phyloP scores from a whole-genome alignment of 2,113 vertebrate genomes.

The Hippopotamus amphibius region DNA sequence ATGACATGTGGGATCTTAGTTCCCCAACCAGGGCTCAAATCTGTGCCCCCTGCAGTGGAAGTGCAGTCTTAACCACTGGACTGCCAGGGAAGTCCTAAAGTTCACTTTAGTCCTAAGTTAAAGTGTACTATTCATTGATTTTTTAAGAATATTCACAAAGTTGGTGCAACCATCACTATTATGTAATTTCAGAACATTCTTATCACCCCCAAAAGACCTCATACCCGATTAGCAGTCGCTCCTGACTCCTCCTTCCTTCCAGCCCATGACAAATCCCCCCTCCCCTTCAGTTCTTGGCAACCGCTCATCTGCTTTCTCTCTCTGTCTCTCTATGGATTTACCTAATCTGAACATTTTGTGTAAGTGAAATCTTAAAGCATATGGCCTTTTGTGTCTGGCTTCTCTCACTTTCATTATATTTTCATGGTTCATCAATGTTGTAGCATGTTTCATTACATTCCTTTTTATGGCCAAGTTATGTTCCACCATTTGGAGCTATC shows the following conservation, averaged over 20 bases:
- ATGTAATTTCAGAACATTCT: neutral
- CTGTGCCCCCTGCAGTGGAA: neutral
- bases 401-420: constrained; percentile 6
- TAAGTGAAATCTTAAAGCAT: neutral
- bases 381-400: neutral
- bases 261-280: neutral
- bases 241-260: neutral
- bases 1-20: neutral
- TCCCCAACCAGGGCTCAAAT: neutral
- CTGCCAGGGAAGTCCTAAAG: neutral
- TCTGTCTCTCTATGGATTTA: neutral
- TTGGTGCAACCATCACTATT: neutral
- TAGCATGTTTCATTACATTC: neutral
- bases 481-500: neutral
- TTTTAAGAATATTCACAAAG: neutral
- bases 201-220: neutral
- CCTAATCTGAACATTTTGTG: neutral
- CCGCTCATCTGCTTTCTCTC: neutral
- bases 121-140: neutral
- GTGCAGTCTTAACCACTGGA: neutral
- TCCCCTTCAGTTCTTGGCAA: neutral
- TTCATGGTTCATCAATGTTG: neutral
- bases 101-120: neutral
- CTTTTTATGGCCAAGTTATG: neutral
- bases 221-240: neutral